Evolutionary conservation across 2,888 invertebrate genomes (phyloP).

Genomic region (Latrodectus hesperus): DNA sequence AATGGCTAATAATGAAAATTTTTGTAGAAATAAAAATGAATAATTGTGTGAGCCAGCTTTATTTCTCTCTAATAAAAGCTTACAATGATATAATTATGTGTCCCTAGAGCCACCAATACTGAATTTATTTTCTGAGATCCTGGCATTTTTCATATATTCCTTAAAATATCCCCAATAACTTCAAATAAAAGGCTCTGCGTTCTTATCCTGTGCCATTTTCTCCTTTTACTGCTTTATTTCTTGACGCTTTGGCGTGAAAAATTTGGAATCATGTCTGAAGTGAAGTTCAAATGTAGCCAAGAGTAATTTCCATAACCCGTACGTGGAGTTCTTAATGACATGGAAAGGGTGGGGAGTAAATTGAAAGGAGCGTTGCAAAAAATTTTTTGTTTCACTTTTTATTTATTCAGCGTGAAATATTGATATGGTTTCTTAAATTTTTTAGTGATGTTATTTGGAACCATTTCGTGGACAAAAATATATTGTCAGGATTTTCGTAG

Average conservation of each 20-base stretch:
- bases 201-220: constrained; percentile 10
- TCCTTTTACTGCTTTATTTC: neutral
- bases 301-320: constrained; percentile 33
- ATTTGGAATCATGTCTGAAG: neutral
- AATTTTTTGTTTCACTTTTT: neutral
- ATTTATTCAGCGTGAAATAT: no score
- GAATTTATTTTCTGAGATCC: constrained; percentile 19
- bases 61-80: neutral
- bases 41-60: no score
- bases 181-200: constrained; percentile 23
- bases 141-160: constrained; percentile 15
- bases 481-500: no score
- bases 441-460: no score
- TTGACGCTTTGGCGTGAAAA: neutral
- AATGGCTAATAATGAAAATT: no score
- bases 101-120: constrained; percentile 3
- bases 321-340: constrained; percentile 23
- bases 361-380: neutral
- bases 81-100: constrained; percentile 22
- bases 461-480: no score
- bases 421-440: no score
- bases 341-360: constrained; percentile 7
- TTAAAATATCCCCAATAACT: constrained; percentile 40
- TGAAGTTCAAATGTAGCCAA: constrained; percentile 25
- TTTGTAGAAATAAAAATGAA: no score